Base-by-base conservation (phyloP, 2,113 vertebrate species). In the human region DNA sequence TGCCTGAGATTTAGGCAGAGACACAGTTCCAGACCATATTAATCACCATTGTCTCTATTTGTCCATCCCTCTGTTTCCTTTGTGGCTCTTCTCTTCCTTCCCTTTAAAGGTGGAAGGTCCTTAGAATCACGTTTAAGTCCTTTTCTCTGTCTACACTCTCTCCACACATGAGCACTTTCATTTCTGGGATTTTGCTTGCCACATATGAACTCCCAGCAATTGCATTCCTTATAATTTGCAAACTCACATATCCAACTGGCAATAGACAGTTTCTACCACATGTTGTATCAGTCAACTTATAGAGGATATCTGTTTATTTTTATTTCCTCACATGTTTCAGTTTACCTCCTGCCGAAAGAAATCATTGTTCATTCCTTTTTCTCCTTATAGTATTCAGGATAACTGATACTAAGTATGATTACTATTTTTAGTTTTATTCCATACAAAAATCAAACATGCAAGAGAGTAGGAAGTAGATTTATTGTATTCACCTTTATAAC, bases 141-240 rank as follows among this genome's bases (percentile, higher is more conserved):
- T 93, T 79, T 52, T 52, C n/a, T 80, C 35, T 18, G 2, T 64
- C 27, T 81, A 7, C 1, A 23, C 35, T 70, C 2, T 73, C 43
- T 30, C 5, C n/a, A 16, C 12, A n/a, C 0, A 8, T 25, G 9
- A 64, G 8, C 3, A 32, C 17, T 38, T 80, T 12, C 2, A 1
- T 32, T 78, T 5, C 72, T 8, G 8, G 16, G 32, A 30, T 78
- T 50, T 78, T 17, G 3, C 23, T 50, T 10, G 61, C 61, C 7
- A 66, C 30, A 27, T 43, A 35, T 13, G 61, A 30, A 64, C 11
- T 27, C 11, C 5, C 27, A 64, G 27, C 27, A 64, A 64, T 6
- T 64, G 61, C 27, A 83, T 61, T 78, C 1, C 35, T 84, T 78
- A 7, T 70, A 23, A 43, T 18, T 30, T 50, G 32, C 20, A 89